Evolutionary conservation across 2,113 vertebrate species (phyloP), one percentile per base, ranked within the genome.

Genomic region (Eurypyga helias): DNA sequence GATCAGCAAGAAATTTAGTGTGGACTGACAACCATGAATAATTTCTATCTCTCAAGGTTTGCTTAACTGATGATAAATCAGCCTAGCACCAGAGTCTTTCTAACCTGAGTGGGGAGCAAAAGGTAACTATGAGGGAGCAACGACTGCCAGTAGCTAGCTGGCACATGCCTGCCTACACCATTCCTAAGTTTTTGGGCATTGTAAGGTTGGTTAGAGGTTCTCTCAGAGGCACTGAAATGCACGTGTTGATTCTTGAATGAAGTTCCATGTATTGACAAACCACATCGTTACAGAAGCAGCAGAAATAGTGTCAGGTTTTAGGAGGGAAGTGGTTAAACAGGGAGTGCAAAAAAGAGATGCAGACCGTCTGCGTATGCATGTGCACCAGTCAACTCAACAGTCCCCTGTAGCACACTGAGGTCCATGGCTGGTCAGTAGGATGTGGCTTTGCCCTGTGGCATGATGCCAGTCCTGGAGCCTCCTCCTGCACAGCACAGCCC

Each of bases 391-490:
- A 16, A 62, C 34, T 19, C 5, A 7, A 3, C 8, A 31, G 19
- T 6, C 15, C 8, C 2, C 19, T 31, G 43, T 17, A 29, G 25
- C 20, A 52, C 6, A 10, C 2, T 0, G 19, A 81, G 20, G 36
- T 61, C 58, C 1, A 0, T 1, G 2, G 12, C 45, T 33, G 28
- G 43, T 34, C 23, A 11, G 5, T 16, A 31, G 13, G 16, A 26
- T n/a, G 24, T 9, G 10, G 13, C 18, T 46, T 21, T 46, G 29
- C 28, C 31, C 33, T 5, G 21, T 24, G 57, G 25, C 18, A 36
- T 0, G 0, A 36, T 1, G 2, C 17, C 3, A 16, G 8, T 10
- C 3, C 33, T 14, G 21, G 29, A 62, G 26, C 34, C 41, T 24
- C 10, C 26, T 75, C 15, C 31, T 21, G 29, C 29, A 52, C 11